These are phyloP conservation scores for Neoitamus cyanurus DNA, from an alignment of 2,888 invertebrate genomes.

Conservation along the genomic window DNA sequence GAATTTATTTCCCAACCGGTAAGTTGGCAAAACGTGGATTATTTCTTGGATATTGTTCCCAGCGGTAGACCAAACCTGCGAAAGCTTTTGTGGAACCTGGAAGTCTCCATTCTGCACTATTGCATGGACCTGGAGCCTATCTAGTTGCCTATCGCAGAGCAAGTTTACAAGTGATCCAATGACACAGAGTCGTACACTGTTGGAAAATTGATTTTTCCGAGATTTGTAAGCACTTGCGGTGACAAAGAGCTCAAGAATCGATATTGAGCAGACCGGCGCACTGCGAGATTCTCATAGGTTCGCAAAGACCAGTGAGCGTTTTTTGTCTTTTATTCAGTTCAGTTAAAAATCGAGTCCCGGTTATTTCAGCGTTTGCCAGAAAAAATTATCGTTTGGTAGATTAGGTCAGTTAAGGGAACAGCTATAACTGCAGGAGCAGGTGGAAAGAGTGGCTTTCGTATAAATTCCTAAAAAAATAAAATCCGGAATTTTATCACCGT, in stretches of 20 bases:
- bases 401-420: not conserved
- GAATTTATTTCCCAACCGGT: not conserved
- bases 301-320: conserved; percentile 19
- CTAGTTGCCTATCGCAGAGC: not conserved
- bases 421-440: not conserved
- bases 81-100: not conserved
- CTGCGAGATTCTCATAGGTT: not conserved
- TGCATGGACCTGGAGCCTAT: not conserved
- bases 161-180: conserved; percentile 14
- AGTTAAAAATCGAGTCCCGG: conserved; percentile 27
- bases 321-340: conserved; percentile 34
- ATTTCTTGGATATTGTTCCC: not conserved
- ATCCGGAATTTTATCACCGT: conserved; percentile 8
- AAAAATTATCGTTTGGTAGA: not conserved
- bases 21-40: not conserved
- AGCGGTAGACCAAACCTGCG: not conserved
- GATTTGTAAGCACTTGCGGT: conserved; percentile 24
- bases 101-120: not conserved
- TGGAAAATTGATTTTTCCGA: conserved; percentile 40
- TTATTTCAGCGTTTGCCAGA: conserved; percentile 21
- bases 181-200: conserved; percentile 27
- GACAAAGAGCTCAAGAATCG: conserved; percentile 29
- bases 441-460: not conserved
- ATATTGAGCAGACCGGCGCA: conserved; percentile 36
- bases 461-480: not conserved